phyloP scores from a whole-genome alignment of 2,797 vertebrate species.

The Tenualosa ilisha region DNA sequence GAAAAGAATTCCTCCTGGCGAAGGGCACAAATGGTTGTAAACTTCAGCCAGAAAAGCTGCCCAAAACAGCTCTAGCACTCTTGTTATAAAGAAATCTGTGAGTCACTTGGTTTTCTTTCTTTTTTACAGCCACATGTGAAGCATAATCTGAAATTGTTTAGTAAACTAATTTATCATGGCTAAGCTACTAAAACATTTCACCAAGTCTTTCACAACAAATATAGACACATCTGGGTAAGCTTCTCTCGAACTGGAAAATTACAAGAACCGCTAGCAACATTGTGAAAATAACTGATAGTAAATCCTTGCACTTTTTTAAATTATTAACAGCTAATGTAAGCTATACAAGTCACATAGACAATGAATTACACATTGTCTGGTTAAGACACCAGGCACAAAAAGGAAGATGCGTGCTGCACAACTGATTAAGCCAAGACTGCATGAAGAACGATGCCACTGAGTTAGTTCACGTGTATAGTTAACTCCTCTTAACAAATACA shows the following conservation, averaged over 20 bases:
- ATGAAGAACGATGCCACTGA: background rate
- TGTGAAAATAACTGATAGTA: background rate
- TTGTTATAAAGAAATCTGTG: background rate
- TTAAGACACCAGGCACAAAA: background rate
- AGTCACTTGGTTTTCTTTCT: background rate
- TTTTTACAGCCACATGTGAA: background rate
- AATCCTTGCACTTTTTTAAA: background rate
- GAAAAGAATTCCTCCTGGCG: background rate
- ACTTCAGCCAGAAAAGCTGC: constrained; percentile 7
- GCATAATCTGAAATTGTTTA: background rate
- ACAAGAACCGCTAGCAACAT: background rate
- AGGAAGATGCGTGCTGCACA: background rate
- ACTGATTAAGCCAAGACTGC: background rate
- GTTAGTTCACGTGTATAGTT: background rate
- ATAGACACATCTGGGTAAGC: background rate
- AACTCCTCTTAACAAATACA: background rate
- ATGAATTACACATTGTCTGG: background rate
- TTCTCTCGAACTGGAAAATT: background rate
- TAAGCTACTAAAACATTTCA: background rate
- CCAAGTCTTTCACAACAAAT: background rate
- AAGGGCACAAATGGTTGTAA: background rate
- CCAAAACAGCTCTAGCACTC: background rate
- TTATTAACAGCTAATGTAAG: background rate
- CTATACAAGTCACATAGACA: background rate
- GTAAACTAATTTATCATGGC: background rate